Conservation (phyloP, 2,888 invertebrate species). For the Lamellibrachia columna region DNA sequence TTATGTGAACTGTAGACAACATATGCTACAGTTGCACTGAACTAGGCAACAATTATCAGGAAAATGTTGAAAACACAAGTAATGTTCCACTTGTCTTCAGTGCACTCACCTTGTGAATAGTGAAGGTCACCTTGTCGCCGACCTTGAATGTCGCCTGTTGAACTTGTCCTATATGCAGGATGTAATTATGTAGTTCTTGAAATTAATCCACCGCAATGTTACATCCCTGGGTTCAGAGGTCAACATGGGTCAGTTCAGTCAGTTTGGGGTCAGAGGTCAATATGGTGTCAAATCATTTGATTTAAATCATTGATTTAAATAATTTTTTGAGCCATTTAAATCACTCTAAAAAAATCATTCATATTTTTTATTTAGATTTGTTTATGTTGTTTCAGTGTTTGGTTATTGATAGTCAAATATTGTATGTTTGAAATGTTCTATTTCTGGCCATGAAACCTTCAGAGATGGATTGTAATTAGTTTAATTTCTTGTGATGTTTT, state of each 20-base stretch:
- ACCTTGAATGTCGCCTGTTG: slow-evolving; percentile 74
- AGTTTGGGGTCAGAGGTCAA: not conserved
- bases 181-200: slow-evolving; percentile 86
- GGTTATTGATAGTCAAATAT: no score
- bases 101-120: slow-evolving; percentile 44
- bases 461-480: no score
- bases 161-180: slow-evolving; percentile 90
- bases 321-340: no score
- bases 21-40: no score
- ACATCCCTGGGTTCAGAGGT: slow-evolving; percentile 29
- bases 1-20: no score
- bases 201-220: slow-evolving; percentile 50
- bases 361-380: no score
- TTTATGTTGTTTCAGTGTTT: no score
- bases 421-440: no score
- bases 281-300: not conserved
- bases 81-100: not conserved
- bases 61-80: not conserved
- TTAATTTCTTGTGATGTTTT: no score
- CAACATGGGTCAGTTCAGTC: not conserved
- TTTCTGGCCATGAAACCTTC: no score
- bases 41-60: not conserved
- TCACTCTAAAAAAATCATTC: no score
- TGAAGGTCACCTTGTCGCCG: slow-evolving; percentile 77
- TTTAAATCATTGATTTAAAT: no score